Percentiles rank a stretch among this genome's conserved stretches.
phyloP scores from a whole-genome alignment of 1,140 invertebrate genomes.

The Drosophila pruinosa region DNA sequence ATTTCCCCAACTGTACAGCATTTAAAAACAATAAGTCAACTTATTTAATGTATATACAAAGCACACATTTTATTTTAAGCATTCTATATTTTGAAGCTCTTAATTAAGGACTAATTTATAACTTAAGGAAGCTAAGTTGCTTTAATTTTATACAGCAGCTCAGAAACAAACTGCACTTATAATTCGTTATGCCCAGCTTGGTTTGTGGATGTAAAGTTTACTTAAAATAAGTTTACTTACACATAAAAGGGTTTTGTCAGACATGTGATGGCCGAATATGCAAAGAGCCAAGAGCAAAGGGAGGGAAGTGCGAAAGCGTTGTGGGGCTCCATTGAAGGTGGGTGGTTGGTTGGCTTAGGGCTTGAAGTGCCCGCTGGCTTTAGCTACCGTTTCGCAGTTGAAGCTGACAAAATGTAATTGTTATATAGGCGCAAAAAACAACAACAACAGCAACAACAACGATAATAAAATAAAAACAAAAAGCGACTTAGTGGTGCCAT shows the following conservation, averaged over 20 bases:
- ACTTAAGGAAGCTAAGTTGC: no score
- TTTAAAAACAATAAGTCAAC: no score
- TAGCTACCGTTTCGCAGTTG: constrained; percentile 59
- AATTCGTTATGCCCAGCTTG: constrained; percentile 3
- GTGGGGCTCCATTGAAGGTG: constrained; percentile 41
- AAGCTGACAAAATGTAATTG: constrained; percentile 76
- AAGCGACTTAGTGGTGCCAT: constrained; percentile 58
- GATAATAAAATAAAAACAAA: constrained; percentile 33
- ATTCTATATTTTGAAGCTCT: no score
- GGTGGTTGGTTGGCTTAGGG: constrained; percentile 43
- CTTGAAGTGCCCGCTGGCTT: constrained; percentile 50
- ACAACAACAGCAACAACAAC: neutral
- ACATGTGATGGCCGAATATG: constrained; percentile 51
- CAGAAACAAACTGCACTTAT: neutral
- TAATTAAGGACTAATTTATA: no score
- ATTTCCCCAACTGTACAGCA: no score
- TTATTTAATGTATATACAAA: no score
- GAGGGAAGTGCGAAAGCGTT: constrained; percentile 8
- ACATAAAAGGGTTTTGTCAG: constrained; percentile 53
- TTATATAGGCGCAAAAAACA: constrained; percentile 64
- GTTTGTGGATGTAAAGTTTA: constrained; percentile 18
- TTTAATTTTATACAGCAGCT: no score
- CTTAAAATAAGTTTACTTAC: no score
- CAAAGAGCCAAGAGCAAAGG: constrained; percentile 28
- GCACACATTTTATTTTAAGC: no score